Base-by-base conservation (phyloP, 2,888 invertebrate genomes). In the Xylota segnis region DNA sequence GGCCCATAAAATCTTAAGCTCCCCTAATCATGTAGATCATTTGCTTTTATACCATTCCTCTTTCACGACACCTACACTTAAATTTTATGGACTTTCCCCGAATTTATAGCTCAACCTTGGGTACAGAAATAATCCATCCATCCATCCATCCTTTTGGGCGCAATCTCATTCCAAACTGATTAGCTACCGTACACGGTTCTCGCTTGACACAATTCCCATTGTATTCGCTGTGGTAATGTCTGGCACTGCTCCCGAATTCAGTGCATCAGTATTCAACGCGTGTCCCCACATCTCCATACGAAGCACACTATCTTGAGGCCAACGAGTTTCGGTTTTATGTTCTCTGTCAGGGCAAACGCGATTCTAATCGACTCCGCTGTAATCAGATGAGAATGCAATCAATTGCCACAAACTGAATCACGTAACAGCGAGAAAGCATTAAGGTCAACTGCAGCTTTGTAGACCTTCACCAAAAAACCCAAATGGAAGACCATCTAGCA, bases 81-180 rank as follows among this genome's bases (percentile, higher is more conserved):
- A 70, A 54, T 81, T 81, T 84, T 54, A 84, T 81, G 56, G 79
- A 84, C 84, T 84, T 84, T 84, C 84, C 66, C 81, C 59, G 66
- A 81, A 81, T 84, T 84, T 84, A 84, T 81, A 52, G 70, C 75
- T 32, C 65, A 50, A 52, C 70, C 75, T 75, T 58, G 70, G n/a
- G 16, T 16, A 14, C 37, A 50, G 59, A 27, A 52, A 34, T 12
- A 65, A 65, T 47, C 47, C 32, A 65, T 65, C 47, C 54, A 54
- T 52, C 16, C 56, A 29, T 43, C 34, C 52, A 45, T 65, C 61
- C 70, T 61, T 50, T 63, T 23, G 27, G 4, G 23, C 27, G 40
- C 37, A 81, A 23, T 47, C 54, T 40, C 29, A 65, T 40, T 37
- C 70, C 58, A 59, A 58, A 56, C 23, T 65, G 76, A 66, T 65